phyloP scores from a whole-genome alignment of 2,888 invertebrate genomes.

The Linyphia triangularis region DNA sequence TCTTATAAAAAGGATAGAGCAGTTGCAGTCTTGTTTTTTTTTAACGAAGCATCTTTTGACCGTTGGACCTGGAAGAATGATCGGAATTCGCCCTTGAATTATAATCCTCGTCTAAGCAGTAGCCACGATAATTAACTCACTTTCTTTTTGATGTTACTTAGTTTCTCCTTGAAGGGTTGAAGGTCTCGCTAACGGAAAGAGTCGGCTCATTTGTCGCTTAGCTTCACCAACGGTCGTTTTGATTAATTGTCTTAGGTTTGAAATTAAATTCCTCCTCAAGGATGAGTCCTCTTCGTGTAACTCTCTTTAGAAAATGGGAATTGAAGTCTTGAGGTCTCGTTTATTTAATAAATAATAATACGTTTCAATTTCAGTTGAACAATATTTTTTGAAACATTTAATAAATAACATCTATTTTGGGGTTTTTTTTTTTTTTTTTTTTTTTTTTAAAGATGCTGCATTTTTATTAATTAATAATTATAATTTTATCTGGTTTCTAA shows the following conservation, averaged over 20 bases:
- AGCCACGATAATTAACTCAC: conserved; percentile 64
- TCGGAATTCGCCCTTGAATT: conserved; percentile 61
- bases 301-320: no score
- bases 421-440: no score
- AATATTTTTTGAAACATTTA: no score
- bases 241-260: conserved; percentile 35
- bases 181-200: conserved; percentile 48
- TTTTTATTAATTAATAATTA: no score
- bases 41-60: conserved; percentile 2
- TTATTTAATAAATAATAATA: no score
- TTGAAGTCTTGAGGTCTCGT: no score
- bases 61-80: conserved; percentile 44
- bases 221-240: not conserved
- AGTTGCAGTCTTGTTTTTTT: not conserved
- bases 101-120: conserved; percentile 55
- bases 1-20: not conserved
- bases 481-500: no score
- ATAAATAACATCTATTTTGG: no score
- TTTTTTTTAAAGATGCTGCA: no score
- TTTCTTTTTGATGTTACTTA: conserved; percentile 45
- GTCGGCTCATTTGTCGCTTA: not conserved
- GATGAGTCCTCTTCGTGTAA: no score
- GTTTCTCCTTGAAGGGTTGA: conserved; percentile 32
- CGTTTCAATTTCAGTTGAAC: no score
- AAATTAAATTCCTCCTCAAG: no score